Percentiles rank a stretch among this genome's conserved stretches.
These are phyloP conservation scores for Silvanus unidentatus DNA, from an alignment of 2,888 invertebrate genomes.

Conservation along the genomic window DNA sequence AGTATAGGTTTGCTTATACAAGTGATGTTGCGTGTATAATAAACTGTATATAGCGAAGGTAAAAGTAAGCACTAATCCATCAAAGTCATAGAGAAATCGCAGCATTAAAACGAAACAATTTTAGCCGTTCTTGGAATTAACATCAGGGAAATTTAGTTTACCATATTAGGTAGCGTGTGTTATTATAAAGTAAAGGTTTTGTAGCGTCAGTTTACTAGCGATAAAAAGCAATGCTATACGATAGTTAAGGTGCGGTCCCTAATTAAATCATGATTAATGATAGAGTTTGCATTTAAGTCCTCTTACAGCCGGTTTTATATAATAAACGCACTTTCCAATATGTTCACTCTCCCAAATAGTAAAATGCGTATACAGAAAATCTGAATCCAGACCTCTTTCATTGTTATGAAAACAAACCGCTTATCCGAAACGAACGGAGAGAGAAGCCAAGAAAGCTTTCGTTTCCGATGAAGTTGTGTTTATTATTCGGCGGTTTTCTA, in stretches of 20 bases:
- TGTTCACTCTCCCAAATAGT: neutral
- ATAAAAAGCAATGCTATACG: slow-evolving; percentile 3
- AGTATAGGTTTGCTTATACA: slow-evolving; percentile 1
- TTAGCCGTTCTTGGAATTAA: slow-evolving; percentile 31
- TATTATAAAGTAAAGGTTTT: slow-evolving; percentile 16
- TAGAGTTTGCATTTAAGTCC: neutral
- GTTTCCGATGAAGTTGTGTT: slow-evolving; percentile 15
- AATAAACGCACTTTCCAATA: slow-evolving; percentile 1
- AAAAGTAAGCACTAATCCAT: slow-evolving; percentile 38
- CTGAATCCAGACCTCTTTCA: slow-evolving; percentile 13
- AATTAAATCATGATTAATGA: slow-evolving; percentile 22
- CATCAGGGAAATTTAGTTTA: slow-evolving; percentile 20
- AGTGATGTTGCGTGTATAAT: slow-evolving; percentile 26
- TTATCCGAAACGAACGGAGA: slow-evolving; percentile 14
- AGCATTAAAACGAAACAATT: slow-evolving; percentile 39
- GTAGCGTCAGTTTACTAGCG: slow-evolving; percentile 9
- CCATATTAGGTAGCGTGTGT: slow-evolving; percentile 16
- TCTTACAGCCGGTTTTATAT: neutral
- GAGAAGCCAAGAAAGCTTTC: slow-evolving; percentile 15
- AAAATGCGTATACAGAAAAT: neutral
- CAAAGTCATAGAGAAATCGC: slow-evolving; percentile 37
- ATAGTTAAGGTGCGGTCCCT: slow-evolving; percentile 15
- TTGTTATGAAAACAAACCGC: slow-evolving; percentile 24
- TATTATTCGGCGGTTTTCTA: slow-evolving; percentile 19
- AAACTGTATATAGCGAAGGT: slow-evolving; percentile 24